Conservation (phyloP, 2,888 invertebrate genomes). For the Dexiosoma caninum region DNA sequence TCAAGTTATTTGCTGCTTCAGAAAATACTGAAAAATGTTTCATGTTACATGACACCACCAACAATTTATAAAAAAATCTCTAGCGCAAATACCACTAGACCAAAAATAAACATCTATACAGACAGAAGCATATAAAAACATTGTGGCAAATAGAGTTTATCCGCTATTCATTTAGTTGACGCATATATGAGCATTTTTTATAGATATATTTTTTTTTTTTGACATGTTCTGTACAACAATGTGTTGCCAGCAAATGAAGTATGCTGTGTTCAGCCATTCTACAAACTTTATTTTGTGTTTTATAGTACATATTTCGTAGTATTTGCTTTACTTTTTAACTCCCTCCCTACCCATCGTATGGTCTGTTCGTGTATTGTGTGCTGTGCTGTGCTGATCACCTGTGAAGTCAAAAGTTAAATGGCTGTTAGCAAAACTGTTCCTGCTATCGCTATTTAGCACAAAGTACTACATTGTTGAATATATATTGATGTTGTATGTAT, state of each 20-base stretch:
- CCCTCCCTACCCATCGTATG: not conserved
- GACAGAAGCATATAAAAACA: not conserved
- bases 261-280: conserved; percentile 1
- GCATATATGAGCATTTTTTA: not conserved
- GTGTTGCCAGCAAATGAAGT: conserved; percentile 38
- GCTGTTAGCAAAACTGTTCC: conserved; percentile 50
- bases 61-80: not conserved
- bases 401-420: conserved; percentile 62
- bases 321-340: conserved; percentile 33
- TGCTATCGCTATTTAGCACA: not conserved
- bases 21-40: conserved; percentile 28
- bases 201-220: not conserved
- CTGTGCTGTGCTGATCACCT: conserved; percentile 68
- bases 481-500: conserved; percentile 9
- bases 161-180: not conserved
- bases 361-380: conserved; percentile 18
- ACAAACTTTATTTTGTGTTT: not conserved
- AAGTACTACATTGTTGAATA: conserved; percentile 37
- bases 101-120: conserved; percentile 26
- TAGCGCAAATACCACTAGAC: conserved; percentile 43
- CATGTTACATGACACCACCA: conserved; percentile 26
- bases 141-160: conserved; percentile 22
- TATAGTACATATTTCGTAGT: conserved; percentile 7
- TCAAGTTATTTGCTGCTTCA: not conserved
- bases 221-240: not conserved